Percentiles rank a stretch among this genome's conserved stretches.
Evolutionary conservation across 2,888 invertebrate species (phyloP).

Genomic region (Sesamia inferens): DNA sequence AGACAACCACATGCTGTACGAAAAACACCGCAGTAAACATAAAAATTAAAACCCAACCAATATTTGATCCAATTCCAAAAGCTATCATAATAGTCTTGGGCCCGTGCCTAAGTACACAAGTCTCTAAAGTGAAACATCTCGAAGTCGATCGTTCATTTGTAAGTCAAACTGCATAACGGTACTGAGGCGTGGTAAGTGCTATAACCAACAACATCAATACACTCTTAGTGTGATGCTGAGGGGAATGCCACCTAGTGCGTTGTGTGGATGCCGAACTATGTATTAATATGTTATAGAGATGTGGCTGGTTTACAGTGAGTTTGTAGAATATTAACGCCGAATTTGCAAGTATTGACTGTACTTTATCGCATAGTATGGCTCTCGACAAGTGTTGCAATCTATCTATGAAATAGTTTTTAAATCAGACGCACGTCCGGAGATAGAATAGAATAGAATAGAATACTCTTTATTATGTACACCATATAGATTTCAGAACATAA

Average conservation of each 20-base stretch:
- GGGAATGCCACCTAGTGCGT: conserved; percentile 82
- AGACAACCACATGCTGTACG: not conserved
- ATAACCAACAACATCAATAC: conserved; percentile 84
- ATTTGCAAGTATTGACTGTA: not conserved
- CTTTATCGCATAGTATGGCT: not conserved
- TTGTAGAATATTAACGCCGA: not conserved
- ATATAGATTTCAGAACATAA: too few relatives aligned
- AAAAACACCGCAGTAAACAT: conserved; percentile 16
- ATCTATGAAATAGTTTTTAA: not conserved
- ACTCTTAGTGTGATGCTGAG: conserved; percentile 77
- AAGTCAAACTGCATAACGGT: conserved; percentile 84
- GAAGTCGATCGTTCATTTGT: conserved; percentile 81
- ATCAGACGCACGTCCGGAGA: not conserved
- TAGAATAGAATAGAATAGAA: too few relatives aligned
- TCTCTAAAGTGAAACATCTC: conserved; percentile 81
- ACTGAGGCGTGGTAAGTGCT: conserved; percentile 81
- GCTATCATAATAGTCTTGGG: conserved; percentile 59
- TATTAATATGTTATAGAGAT: conserved; percentile 5
- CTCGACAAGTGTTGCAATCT: not conserved
- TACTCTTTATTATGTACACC: too few relatives aligned
- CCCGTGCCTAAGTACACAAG: conserved; percentile 60
- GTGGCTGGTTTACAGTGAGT: not conserved
- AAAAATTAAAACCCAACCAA: conserved; percentile 46
- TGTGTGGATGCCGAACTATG: conserved; percentile 53
- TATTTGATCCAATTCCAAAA: conserved; percentile 65